Evolutionary conservation across 2,797 vertebrate species (phyloP).

Genomic region (Ptychadena robeensis): DNA sequence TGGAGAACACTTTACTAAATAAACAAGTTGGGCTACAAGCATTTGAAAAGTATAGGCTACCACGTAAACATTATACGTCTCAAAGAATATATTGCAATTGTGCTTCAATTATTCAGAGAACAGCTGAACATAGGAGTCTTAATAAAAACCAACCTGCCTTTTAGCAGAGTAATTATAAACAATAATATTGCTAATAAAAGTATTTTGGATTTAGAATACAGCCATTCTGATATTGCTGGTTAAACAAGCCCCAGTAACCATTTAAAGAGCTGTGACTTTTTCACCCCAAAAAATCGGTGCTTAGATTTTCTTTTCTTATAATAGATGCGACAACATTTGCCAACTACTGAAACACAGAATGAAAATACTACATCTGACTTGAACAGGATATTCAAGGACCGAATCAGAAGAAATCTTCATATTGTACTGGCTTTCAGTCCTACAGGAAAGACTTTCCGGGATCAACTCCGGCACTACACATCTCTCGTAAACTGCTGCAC

Average conservation of each 20-base stretch:
- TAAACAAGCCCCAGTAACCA: background rate
- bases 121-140: background rate
- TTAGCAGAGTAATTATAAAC: background rate
- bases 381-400: conserved; percentile 65
- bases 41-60: too few relatives aligned
- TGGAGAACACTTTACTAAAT: too few relatives aligned
- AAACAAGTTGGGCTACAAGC: too few relatives aligned
- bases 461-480: conserved; percentile 64
- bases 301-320: conserved; percentile 55
- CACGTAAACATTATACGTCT: background rate
- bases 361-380: conserved; percentile 56
- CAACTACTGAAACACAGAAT: conserved; percentile 66
- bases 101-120: background rate
- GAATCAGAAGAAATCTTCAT: conserved; percentile 64
- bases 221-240: background rate
- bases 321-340: conserved; percentile 64
- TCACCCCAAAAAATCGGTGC: background rate
- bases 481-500: conserved; percentile 63
- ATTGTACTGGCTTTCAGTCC: conserved; percentile 62
- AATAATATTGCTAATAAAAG: background rate
- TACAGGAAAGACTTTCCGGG: conserved; percentile 59
- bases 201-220: background rate
- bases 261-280: background rate
- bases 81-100: background rate
- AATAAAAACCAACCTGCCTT: background rate